phyloP scores from a whole-genome alignment of 1,140 invertebrate species.

The Oreohelix idahoensis region DNA sequence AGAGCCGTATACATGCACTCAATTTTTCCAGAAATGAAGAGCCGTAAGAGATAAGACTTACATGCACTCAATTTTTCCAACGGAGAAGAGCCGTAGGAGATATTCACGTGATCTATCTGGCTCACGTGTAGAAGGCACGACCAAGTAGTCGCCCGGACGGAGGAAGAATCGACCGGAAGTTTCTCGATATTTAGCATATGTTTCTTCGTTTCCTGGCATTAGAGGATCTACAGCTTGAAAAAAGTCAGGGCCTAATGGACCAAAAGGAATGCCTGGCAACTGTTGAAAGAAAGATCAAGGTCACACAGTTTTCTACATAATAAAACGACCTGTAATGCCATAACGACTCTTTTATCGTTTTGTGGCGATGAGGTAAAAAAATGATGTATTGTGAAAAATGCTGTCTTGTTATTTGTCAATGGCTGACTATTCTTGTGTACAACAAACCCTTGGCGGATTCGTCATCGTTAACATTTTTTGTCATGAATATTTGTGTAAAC shows the following conservation, averaged over 20 bases:
- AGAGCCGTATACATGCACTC: too few species aligned
- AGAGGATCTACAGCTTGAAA: slow-evolving; percentile 62
- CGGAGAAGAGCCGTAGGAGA: slow-evolving; percentile 58
- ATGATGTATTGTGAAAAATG: too few species aligned
- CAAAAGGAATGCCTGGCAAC: slow-evolving; percentile 42
- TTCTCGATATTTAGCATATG: slow-evolving; percentile 63
- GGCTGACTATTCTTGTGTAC: too few species aligned
- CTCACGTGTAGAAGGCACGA: slow-evolving; percentile 61
- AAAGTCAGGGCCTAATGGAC: slow-evolving; percentile 49
- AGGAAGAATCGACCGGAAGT: slow-evolving; percentile 64
- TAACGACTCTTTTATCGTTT: too few species aligned
- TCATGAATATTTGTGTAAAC: too few species aligned
- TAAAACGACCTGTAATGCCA: too few species aligned
- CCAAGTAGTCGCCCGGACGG: slow-evolving; percentile 61
- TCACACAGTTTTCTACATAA: too few species aligned
- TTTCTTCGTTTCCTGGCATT: slow-evolving; percentile 66
- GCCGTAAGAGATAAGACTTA: slow-evolving; percentile 45
- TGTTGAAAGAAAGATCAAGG: slow-evolving; percentile 35
- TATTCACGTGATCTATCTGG: slow-evolving; percentile 55
- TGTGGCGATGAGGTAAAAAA: too few species aligned
- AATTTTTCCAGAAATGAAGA: too few species aligned
- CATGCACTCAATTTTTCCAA: slow-evolving; percentile 60
- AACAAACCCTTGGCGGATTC: too few species aligned
- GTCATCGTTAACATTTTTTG: too few species aligned
- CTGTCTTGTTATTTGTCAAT: too few species aligned